Evolutionary conservation across 2,888 invertebrate genomes (phyloP).

Genomic region (Phortica okadai): DNA sequence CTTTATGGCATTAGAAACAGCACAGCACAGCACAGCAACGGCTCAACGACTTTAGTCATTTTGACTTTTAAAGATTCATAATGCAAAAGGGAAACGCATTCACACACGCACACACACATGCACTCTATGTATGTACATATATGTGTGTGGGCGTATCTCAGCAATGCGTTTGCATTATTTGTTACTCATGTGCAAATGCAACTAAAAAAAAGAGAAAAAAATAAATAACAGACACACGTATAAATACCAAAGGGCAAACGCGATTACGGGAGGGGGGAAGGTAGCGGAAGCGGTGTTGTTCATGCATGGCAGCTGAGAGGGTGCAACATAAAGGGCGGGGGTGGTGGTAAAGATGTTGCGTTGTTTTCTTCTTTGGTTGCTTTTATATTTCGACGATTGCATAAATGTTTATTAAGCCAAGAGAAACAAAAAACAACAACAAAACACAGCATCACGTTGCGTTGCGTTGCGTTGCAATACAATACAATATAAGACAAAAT

Average conservation of each 20-base stretch:
- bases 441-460: too few relatives aligned
- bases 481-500: too few relatives aligned
- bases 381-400: background rate
- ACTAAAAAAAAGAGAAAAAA: background rate
- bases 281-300: too few relatives aligned
- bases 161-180: slow-evolving; percentile 4
- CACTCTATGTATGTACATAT: background rate
- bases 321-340: background rate
- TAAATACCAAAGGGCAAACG: background rate
- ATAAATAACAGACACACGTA: background rate
- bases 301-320: too few relatives aligned
- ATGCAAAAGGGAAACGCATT: slow-evolving; percentile 24
- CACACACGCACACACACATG: background rate
- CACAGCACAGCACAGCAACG: background rate
- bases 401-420: background rate
- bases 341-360: background rate
- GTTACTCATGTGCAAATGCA: slow-evolving; percentile 19
- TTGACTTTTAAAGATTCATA: slow-evolving; percentile 15
- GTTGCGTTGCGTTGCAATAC: too few relatives aligned
- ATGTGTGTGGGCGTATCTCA: background rate
- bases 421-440: background rate
- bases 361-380: background rate
- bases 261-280: background rate
- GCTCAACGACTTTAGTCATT: background rate
- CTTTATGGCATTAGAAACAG: background rate